phyloP scores from a whole-genome alignment of 2,113 vertebrate genomes.

The Pitta sordida region DNA sequence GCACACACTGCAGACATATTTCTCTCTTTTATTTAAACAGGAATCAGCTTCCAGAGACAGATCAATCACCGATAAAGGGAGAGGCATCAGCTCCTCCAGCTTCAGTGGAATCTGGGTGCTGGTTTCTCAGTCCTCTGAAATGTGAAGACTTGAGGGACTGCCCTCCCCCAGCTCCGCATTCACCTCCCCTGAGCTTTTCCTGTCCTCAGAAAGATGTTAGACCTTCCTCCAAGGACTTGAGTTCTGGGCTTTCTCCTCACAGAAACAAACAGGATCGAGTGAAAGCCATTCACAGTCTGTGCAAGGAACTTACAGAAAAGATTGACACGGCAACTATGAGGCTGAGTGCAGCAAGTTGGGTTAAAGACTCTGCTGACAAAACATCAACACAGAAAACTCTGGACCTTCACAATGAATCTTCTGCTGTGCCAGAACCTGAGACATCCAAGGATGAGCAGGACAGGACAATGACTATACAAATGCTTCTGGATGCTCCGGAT shows the following conservation, averaged over 20 bases:
- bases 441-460: background rate
- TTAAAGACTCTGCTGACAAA: background rate
- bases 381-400: background rate
- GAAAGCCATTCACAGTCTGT: conserved; percentile 60
- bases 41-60: background rate
- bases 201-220: background rate
- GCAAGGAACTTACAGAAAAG: conserved; percentile 58
- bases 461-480: background rate
- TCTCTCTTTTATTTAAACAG: conserved; percentile 42
- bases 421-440: background rate
- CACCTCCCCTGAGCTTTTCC: background rate
- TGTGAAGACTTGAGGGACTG: background rate
- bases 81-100: background rate
- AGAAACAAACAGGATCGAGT: conserved; percentile 50
- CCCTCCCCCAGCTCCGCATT: background rate
- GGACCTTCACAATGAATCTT: background rate
- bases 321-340: conserved; percentile 54
- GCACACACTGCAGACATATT: background rate
- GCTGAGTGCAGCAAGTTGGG: background rate
- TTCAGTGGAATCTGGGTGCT: rapidly evolving
- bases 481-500: background rate
- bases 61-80: background rate
- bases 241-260: background rate
- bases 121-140: background rate
- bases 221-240: background rate